These are phyloP conservation scores for Embidobia sp. DNA, from an alignment of 2,888 invertebrate species.

Conservation along the genomic window DNA sequence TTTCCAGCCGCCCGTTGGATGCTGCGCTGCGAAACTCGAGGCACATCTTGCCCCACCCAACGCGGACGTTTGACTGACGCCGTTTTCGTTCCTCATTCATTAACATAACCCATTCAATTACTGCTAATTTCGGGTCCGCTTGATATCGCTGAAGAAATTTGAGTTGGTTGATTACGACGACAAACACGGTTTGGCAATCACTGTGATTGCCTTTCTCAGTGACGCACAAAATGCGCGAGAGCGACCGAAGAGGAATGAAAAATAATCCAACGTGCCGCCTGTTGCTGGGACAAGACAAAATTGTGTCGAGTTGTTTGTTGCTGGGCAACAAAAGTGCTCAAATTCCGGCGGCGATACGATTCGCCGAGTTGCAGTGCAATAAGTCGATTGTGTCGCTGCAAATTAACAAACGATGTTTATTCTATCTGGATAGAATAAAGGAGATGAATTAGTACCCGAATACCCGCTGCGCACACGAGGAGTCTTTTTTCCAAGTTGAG, in stretches of 20 bases:
- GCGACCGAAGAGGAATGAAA: background rate
- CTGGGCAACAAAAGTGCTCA: slow-evolving; percentile 49
- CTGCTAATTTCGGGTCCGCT: too few relatives aligned
- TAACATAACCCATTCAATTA: too few relatives aligned
- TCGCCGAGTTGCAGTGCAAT: slow-evolving; percentile 28
- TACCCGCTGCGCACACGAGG: background rate
- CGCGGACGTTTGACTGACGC: slow-evolving; percentile 3
- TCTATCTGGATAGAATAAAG: slow-evolving; percentile 18
- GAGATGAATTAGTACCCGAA: slow-evolving; percentile 9
- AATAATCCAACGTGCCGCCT: slow-evolving; percentile 16
- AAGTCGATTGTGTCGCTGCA: slow-evolving; percentile 9
- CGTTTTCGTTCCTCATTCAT: slow-evolving; percentile 1
- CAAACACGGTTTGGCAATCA: too few relatives aligned
- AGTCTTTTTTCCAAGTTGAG: too few relatives aligned
- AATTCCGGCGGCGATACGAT: slow-evolving; percentile 14
- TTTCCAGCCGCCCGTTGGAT: too few relatives aligned
- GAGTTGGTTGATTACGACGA: too few relatives aligned
- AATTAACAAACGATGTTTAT: slow-evolving; percentile 1
- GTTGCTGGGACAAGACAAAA: slow-evolving; percentile 4
- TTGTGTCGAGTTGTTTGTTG: slow-evolving; percentile 38
- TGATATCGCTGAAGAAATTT: too few relatives aligned
- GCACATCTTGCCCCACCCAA: background rate
- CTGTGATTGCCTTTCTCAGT: background rate
- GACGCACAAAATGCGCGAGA: too few relatives aligned
- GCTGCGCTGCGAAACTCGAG: too few relatives aligned